Base-by-base conservation (phyloP, 2,888 invertebrate species). In the Strigamia crassipes region DNA sequence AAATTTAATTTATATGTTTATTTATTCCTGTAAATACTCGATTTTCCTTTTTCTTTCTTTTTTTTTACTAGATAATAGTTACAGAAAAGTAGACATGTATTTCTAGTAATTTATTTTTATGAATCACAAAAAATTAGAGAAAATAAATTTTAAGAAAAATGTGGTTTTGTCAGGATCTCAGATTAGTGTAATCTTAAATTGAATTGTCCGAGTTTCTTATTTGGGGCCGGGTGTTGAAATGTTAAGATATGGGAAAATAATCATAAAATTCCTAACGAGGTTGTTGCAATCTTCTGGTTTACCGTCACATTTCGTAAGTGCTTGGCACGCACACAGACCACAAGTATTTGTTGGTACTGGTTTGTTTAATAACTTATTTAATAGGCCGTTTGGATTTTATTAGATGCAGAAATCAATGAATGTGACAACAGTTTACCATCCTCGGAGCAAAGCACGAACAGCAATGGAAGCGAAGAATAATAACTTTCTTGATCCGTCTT, bases 401-500 rank as follows among this genome's bases (percentile, higher is more conserved):
- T 46, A 46, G 46, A 46, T 46, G 46, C 46, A 46, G n/a, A 46
- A 46, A 46, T 15, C n/a, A n/a, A n/a, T 46, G 15, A 46, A 4
- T 46, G 15, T 46, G 46, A 13, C 15, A 46, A 10, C 13, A 46
- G 15, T 46, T 46, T 46, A 23, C 6, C 61, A 9, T 66, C 61
- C 21, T 21, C 18, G 61, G 0, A 23, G 18, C 18, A 66, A 66
- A 23, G 18, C 21, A 23, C 61, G 61, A 23, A 66, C 15, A 1
- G 6, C 51, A 6, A 51, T 66, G 61, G 61, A 66, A 66, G 23
- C 6, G 12, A 66, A 6, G 23, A n/a, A 5, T 66, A 21, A 21
- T n/a, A 66, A 66, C 1, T 66, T 66, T 66, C 21, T 66, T n/a
- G 78, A 78, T 41, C 78, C 78, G 6, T 78, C 18, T 12, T 78